Evolutionary conservation across 2,888 invertebrate genomes (phyloP).

Genomic region (Aphodius granarius): DNA sequence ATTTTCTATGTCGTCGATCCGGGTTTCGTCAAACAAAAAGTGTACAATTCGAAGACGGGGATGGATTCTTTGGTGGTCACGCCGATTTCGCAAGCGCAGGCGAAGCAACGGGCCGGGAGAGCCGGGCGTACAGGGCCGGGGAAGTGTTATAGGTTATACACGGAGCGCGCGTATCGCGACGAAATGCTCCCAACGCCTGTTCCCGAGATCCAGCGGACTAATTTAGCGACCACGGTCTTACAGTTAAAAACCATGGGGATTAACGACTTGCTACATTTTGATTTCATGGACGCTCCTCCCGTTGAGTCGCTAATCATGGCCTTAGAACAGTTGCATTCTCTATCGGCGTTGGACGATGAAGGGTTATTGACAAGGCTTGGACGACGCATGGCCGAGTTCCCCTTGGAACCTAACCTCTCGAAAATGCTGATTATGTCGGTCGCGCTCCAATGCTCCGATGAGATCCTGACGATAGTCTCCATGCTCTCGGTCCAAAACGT

Average conservation of each 20-base stretch:
- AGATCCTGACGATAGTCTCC: slow-evolving; percentile 96
- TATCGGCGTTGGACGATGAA: slow-evolving; percentile 95
- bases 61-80: slow-evolving; percentile 99
- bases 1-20: slow-evolving; percentile 99
- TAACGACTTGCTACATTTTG: slow-evolving; percentile 96
- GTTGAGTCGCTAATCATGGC: slow-evolving; percentile 98
- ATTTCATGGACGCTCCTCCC: slow-evolving; percentile 99
- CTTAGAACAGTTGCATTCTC: slow-evolving; percentile 92
- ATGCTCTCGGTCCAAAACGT: slow-evolving; percentile 99
- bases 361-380: slow-evolving; percentile 83
- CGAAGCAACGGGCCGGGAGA: slow-evolving; percentile 95
- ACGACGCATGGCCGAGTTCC: slow-evolving; percentile 98
- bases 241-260: slow-evolving; percentile 99
- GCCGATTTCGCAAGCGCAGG: slow-evolving; percentile 97
- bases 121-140: slow-evolving; percentile 98
- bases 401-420: slow-evolving; percentile 94
- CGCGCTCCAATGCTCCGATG: slow-evolving; percentile 95
- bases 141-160: slow-evolving; percentile 95
- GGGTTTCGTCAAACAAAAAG: slow-evolving; percentile 99
- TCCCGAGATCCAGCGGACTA: slow-evolving; percentile 98
- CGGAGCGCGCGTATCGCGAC: slow-evolving; percentile 96
- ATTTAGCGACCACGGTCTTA: slow-evolving; percentile 92
- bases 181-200: slow-evolving; percentile 99
- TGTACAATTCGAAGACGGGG: slow-evolving; percentile 95
- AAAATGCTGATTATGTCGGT: slow-evolving; percentile 99